Percentiles rank a stretch among this genome's conserved stretches.
These are phyloP conservation scores for Zaprionus inermis DNA, from an alignment of 1,140 invertebrate genomes.

Conservation along the genomic window DNA sequence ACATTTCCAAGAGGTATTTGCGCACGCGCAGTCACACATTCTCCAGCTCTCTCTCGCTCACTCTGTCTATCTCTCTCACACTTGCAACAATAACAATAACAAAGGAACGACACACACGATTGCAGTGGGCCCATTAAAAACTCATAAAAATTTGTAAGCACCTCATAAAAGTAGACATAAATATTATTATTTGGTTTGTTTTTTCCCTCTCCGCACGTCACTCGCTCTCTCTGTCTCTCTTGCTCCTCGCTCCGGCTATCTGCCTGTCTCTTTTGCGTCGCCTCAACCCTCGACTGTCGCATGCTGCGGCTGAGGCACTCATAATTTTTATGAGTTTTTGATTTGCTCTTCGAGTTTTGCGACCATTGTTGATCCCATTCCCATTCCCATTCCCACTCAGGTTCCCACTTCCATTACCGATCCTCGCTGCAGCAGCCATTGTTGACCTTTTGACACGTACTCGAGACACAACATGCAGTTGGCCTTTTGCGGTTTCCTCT, in stretches of 20 bases:
- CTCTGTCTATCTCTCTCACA: not conserved
- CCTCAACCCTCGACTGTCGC: conserved; percentile 65
- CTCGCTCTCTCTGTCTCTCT: conserved; percentile 27
- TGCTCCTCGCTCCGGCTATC: not conserved
- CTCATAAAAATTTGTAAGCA: conserved; percentile 84
- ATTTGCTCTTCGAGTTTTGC: conserved; percentile 63
- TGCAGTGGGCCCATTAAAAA: conserved; percentile 81
- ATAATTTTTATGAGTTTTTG: conserved; percentile 82
- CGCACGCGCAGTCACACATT: conserved; percentile 77
- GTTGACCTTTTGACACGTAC: conserved; percentile 63
- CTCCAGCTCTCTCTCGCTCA: conserved; percentile 27
- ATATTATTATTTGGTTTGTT: conserved; percentile 76
- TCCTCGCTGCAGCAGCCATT: conserved; percentile 69
- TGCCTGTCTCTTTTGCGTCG: conserved; percentile 12
- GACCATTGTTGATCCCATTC: conserved; percentile 48
- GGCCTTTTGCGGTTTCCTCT: conserved; percentile 41
- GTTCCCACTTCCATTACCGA: conserved; percentile 36
- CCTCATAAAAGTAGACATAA: conserved; percentile 84
- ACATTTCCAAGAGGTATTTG: conserved; percentile 76
- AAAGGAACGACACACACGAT: conserved; percentile 37
- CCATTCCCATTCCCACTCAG: not conserved
- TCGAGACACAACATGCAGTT: conserved; percentile 27
- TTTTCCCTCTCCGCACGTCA: conserved; percentile 19
- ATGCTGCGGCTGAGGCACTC: conserved; percentile 59
- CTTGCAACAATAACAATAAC: conserved; percentile 18